Base-by-base conservation (phyloP, 2,888 invertebrate genomes). In the Caenorhabditis doughertyi region DNA sequence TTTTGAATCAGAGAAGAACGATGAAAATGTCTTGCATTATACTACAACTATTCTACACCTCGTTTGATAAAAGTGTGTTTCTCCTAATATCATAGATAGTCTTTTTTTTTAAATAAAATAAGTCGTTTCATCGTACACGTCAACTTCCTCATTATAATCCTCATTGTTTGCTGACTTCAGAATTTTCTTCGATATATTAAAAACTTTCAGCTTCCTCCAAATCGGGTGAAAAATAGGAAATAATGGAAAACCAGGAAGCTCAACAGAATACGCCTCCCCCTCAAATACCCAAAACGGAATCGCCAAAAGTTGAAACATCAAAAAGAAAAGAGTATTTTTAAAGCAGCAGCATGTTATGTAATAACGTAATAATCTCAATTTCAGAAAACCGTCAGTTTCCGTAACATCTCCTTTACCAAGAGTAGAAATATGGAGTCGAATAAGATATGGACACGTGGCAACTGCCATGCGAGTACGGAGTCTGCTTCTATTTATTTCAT, bases 401-500 rank as follows among this genome's bases (percentile, higher is more conserved):
- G n/a, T n/a, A n/a, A n/a, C n/a, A n/a, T n/a, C n/a, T n/a, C n/a
- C n/a, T n/a, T n/a, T n/a, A 39, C 39, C 39, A 39, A 39, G 3
- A 39, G 9, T 9, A 2, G 42, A 62, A 18, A 73, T 73, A 3
- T 73, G 72, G 72, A 39, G 55, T 11, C 8, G 44, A 44, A 44
- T 73, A 2, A n/a, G 64, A n/a, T 27, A 64, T 11, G 53, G 64
- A 4, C 72, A 73, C 16, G 53, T 53, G 21, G 13, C 72, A 1
- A 64, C 72, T 25, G 64, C 72, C 4, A 62, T 62, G 53, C 21
- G 39, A 32, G 5, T 73, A 5, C 39, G 72, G 32, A 73, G 72
- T 18, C 44, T 73, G 9, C 64, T 73, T 16, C 53, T 73, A 1
- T 62, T 73, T 27, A 73, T 73, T 11, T 51, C 72, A 1, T 73